Percentiles rank a stretch among this genome's conserved stretches.
phyloP scores from a whole-genome alignment of 2,113 vertebrate genomes.

The Epinephelus lanceolatus region DNA sequence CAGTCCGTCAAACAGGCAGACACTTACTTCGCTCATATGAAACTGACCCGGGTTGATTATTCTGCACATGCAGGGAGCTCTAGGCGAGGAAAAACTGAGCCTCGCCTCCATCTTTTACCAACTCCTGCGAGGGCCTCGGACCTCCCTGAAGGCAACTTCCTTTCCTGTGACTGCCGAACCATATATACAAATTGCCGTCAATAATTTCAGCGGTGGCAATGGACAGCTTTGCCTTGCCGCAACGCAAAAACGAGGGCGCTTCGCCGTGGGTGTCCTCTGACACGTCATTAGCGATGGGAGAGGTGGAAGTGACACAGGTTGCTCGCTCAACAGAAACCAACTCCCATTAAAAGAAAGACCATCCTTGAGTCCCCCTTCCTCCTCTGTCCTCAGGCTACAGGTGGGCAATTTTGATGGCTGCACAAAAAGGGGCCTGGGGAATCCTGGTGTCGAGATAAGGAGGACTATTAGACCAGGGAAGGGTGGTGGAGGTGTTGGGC shows the following conservation, averaged over 20 bases:
- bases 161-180: conserved; percentile 42
- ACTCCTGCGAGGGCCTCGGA: conserved; percentile 36
- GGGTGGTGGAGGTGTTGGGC: conserved; percentile 43
- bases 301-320: conserved; percentile 70
- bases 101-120: conserved; percentile 47
- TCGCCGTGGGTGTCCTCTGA: conserved; percentile 73
- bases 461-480: conserved; percentile 73
- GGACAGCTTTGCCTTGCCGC: conserved; percentile 26
- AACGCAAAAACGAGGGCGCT: conserved; percentile 13
- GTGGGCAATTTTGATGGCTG: conserved; percentile 82
- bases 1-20: conserved; percentile 36
- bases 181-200: conserved; percentile 57
- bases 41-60: conserved; percentile 56
- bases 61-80: conserved; percentile 20
- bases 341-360: conserved; percentile 60
- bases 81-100: background rate
- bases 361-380: background rate
- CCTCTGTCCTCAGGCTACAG: conserved; percentile 79
- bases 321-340: conserved; percentile 73
- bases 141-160: conserved; percentile 52
- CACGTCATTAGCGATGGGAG: conserved; percentile 73
- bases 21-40: background rate
- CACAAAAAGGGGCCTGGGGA: conserved; percentile 77
- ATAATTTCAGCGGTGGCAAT: conserved; percentile 47
- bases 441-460: conserved; percentile 74